A percentile compares a stretch with the other conserved stretches of the same genome.
Conservation (phyloP, 2,113 vertebrate genomes). For the Bujurquina vittata region DNA sequence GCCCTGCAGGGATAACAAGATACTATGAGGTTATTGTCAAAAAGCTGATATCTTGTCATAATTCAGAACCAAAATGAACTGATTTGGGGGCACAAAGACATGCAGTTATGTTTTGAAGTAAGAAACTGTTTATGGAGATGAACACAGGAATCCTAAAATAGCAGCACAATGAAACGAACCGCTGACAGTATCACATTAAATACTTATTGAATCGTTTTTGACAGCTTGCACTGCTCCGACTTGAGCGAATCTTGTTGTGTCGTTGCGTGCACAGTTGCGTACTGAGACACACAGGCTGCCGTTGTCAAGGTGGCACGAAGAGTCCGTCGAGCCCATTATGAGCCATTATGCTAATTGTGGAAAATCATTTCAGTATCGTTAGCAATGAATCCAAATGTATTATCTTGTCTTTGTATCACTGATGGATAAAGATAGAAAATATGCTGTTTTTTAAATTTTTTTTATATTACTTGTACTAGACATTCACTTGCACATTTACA, state of each 20-base stretch:
- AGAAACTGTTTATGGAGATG: background rate
- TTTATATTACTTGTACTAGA: background rate
- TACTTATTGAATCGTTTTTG: background rate
- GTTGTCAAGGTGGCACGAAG: conserved; percentile 67
- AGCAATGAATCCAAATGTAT: conserved; percentile 57
- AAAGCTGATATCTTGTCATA: background rate
- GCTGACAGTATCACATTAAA: background rate
- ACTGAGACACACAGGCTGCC: conserved; percentile 39
- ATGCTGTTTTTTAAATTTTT: conserved; percentile 11
- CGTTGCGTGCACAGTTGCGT: conserved; percentile 13
- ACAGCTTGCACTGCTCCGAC: background rate
- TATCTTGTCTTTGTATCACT: conserved; percentile 26
- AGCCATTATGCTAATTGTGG: conserved; percentile 71
- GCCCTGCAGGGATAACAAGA: no score
- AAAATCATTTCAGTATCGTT: conserved; percentile 59
- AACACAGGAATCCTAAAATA: background rate
- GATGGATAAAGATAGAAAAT: conserved; percentile 5
- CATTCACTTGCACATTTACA: conserved; percentile 14
- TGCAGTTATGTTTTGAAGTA: background rate
- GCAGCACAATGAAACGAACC: background rate
- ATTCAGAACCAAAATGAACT: background rate
- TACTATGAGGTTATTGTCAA: no score
- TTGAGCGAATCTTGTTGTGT: background rate
- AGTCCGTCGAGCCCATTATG: conserved; percentile 62
- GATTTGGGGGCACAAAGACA: background rate